phyloP scores from a whole-genome alignment of 92 coral and sea anemone genomes.

The Palythoa grandiflora region DNA sequence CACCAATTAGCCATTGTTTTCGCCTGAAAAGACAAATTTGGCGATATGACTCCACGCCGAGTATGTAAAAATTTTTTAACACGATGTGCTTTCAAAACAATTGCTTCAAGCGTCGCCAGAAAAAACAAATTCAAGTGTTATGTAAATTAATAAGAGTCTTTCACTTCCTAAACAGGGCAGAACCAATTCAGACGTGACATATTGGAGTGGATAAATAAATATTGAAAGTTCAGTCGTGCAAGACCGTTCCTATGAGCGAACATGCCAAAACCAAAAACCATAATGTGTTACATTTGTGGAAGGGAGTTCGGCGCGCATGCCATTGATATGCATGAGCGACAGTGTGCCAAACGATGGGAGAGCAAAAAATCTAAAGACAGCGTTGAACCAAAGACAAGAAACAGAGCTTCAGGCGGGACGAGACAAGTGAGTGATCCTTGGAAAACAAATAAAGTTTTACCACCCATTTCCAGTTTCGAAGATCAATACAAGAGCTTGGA shows the following conservation, averaged over 20 bases:
- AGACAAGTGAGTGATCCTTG: constrained; percentile 60
- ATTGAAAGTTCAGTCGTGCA: neutral
- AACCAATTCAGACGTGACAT: constrained; percentile 15
- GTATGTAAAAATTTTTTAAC: neutral
- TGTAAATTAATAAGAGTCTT: constrained; percentile 1
- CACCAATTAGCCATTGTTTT: neutral
- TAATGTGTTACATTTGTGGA: constrained; percentile 88
- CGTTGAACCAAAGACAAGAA: constrained; percentile 51
- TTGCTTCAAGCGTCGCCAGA: neutral
- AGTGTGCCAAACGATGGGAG: constrained; percentile 91
- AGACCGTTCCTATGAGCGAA: neutral
- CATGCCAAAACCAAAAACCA: constrained; percentile 90
- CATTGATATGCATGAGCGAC: constrained; percentile 82
- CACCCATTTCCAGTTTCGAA: constrained; percentile 13
- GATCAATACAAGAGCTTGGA: constrained; percentile 65
- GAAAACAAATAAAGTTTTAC: constrained; percentile 51
- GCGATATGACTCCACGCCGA: neutral
- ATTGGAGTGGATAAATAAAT: constrained; percentile 1
- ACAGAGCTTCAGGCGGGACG: constrained; percentile 51
- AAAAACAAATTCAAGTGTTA: neutral
- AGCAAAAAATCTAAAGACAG: constrained; percentile 63
- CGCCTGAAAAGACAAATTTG: neutral
- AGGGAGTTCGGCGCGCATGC: constrained; percentile 88
- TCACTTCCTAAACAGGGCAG: constrained; percentile 12
- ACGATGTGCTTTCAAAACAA: neutral